Base-by-base conservation (phyloP, 1,140 invertebrate genomes). In the Dermatophagoides farinae region DNA sequence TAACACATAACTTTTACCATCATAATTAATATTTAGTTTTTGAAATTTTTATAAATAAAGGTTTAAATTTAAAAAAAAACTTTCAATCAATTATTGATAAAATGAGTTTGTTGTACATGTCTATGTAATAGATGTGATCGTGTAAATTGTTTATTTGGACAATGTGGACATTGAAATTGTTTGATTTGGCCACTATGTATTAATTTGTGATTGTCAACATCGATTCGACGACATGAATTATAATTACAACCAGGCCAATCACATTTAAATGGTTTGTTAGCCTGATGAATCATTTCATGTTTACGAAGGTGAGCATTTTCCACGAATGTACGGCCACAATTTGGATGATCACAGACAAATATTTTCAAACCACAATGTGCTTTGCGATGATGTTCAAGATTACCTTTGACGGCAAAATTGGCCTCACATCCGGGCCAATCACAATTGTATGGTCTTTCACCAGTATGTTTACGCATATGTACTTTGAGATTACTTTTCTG, bases 401-500 rank as follows among this genome's bases (percentile, higher is more conserved):
- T 57, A n/a, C 54, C 40, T 22, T 57, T 57, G 6, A 43, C 31
- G 18, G 38, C 6, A 23, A 57, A 57, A 11, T 16, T 9, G 12
- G 37, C 39, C 22, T 57, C 54, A 57, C 54, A 57, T 6, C 54
- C 54, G 11, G 54, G 58, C 52, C 51, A 62, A 39, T 49, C 43
- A 39, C 62, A 63, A 12, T 8, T 31, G 46, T 52, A 63, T 20
- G 62, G 62, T 40, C 49, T 61, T 20, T 55, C 54, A 6, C 62
- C 62, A 12, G 58, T 53, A 63, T 63, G 62, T 22, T n/a, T 53
- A 4, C 61, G 37, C 53, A 58, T 57, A 49, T 62, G 61, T 20
- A 39, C 58, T 18, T 18, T 60, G 9, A 60, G n/a, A 37, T 60
- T 60, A 41, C 44, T 49, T 52, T 60, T 60, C 46, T 60, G 44